These are phyloP conservation scores for Rhynchonycteris naso DNA, from an alignment of 2,797 vertebrate genomes.

Conservation along the genomic window DNA sequence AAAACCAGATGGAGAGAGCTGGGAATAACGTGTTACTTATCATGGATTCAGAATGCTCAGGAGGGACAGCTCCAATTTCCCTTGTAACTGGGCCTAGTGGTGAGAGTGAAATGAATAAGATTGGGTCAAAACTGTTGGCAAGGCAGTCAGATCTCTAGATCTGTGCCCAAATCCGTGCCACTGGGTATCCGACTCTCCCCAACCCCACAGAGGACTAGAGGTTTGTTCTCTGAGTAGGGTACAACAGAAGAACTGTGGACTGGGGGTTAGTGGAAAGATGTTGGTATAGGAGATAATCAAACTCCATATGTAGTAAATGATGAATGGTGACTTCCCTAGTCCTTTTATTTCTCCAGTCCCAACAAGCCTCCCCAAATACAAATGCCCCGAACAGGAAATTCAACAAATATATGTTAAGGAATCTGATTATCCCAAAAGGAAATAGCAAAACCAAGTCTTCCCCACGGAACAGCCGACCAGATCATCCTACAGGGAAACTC, in stretches of 20 bases:
- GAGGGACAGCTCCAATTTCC: not conserved
- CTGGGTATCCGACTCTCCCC: not conserved
- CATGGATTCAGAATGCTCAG: not conserved
- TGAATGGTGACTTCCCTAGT: not conserved
- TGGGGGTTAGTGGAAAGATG: not conserved
- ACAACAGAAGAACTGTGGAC: not conserved
- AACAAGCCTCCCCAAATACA: not conserved
- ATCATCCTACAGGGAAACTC: not conserved
- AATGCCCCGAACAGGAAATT: not conserved
- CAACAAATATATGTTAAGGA: not conserved
- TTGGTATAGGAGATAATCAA: not conserved
- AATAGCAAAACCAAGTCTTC: not conserved
- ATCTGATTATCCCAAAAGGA: not conserved
- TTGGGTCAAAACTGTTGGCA: not conserved
- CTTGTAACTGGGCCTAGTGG: not conserved
- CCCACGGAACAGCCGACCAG: not conserved
- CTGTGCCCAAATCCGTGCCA: not conserved
- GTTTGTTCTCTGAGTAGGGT: not conserved
- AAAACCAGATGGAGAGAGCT: not conserved
- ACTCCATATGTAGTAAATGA: not conserved
- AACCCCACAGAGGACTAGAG: not conserved
- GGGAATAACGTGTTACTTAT: not conserved
- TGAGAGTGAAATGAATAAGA: not conserved
- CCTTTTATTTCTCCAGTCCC: not conserved
- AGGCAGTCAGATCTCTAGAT: not conserved